Conservation (phyloP, 2,797 vertebrate genomes). For the Astyanax mexicanus region DNA sequence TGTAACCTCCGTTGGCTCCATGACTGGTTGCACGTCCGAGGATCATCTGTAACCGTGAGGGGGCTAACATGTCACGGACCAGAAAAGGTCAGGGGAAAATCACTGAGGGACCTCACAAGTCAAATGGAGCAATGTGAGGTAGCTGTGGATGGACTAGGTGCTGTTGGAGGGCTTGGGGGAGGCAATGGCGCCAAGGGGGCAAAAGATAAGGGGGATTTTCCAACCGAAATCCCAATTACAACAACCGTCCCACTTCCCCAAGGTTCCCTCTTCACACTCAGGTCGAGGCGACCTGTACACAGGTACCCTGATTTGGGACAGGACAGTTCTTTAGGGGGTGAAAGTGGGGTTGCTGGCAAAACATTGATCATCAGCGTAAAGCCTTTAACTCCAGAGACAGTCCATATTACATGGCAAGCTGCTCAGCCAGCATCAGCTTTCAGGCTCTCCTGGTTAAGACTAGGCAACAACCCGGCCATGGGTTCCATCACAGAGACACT, state of each 20-base stretch:
- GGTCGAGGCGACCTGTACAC: slow-evolving; percentile 84
- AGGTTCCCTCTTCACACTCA: slow-evolving; percentile 89
- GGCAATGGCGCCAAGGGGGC: slow-evolving; percentile 65
- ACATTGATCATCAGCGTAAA: slow-evolving; percentile 87
- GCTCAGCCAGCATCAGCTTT: slow-evolving; percentile 85
- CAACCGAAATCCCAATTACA: slow-evolving; percentile 67
- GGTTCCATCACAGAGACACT: slow-evolving; percentile 94
- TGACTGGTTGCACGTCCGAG: slow-evolving; percentile 86
- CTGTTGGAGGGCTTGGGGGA: slow-evolving; percentile 66
- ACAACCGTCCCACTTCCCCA: slow-evolving; percentile 80
- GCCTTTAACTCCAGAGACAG: slow-evolving; percentile 88
- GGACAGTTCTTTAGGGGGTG: slow-evolving; percentile 74
- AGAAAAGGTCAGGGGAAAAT: slow-evolving; percentile 86
- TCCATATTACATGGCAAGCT: slow-evolving; percentile 89
- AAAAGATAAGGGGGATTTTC: slow-evolving; percentile 68
- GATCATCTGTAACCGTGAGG: slow-evolving; percentile 86
- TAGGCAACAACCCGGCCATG: slow-evolving; percentile 88
- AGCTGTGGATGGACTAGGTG: slow-evolving; percentile 58
- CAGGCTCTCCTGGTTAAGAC: slow-evolving; percentile 89
- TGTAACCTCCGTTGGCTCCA: slow-evolving; percentile 93
- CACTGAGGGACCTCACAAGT: slow-evolving; percentile 84
- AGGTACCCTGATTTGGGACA: slow-evolving; percentile 81
- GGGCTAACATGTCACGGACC: slow-evolving; percentile 92
- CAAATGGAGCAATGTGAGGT: slow-evolving; percentile 91
- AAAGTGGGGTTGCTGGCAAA: slow-evolving; percentile 79